A percentile compares a stretch with the other conserved stretches of the same genome.
These are phyloP conservation scores for Romanogobio albipinnatus DNA, from an alignment of 2,113 vertebrate species.

Conservation along the genomic window DNA sequence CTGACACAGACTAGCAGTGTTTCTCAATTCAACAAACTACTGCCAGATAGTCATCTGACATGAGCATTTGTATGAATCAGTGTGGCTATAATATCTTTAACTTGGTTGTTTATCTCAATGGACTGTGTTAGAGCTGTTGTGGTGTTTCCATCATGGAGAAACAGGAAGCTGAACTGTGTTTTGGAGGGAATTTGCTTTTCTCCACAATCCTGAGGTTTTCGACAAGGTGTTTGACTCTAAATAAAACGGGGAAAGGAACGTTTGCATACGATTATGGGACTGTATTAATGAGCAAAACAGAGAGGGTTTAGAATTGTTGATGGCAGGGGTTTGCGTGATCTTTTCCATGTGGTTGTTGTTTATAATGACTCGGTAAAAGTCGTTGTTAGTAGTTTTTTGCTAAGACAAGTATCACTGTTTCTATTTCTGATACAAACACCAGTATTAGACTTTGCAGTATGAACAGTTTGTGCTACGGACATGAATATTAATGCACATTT, in stretches of 20 bases:
- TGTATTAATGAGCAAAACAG: slow-evolving; percentile 36
- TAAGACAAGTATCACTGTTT: not conserved
- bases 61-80: slow-evolving; percentile 15
- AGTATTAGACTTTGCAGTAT: not conserved
- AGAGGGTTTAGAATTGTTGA: not conserved
- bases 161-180: slow-evolving; percentile 64
- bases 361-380: not conserved
- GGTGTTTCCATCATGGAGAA: slow-evolving; percentile 17
- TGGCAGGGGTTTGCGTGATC: not conserved
- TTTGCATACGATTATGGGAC: not conserved
- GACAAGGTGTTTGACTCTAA: slow-evolving; percentile 54
- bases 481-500: not conserved
- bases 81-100: slow-evolving; percentile 53
- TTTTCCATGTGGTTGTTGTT: not conserved
- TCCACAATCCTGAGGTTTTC: slow-evolving; percentile 43
- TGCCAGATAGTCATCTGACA: slow-evolving; percentile 65
- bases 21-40: slow-evolving; percentile 52
- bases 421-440: not conserved
- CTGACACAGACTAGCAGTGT: slow-evolving; percentile 27
- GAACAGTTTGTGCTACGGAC: not conserved
- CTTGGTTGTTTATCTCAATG: slow-evolving; percentile 57
- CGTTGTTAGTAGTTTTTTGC: not conserved
- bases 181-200: slow-evolving; percentile 61
- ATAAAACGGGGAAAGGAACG: not conserved
- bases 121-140: slow-evolving; percentile 22